These are phyloP conservation scores for Drosophila ezoana DNA, from an alignment of 2,888 invertebrate genomes.

Conservation along the genomic window DNA sequence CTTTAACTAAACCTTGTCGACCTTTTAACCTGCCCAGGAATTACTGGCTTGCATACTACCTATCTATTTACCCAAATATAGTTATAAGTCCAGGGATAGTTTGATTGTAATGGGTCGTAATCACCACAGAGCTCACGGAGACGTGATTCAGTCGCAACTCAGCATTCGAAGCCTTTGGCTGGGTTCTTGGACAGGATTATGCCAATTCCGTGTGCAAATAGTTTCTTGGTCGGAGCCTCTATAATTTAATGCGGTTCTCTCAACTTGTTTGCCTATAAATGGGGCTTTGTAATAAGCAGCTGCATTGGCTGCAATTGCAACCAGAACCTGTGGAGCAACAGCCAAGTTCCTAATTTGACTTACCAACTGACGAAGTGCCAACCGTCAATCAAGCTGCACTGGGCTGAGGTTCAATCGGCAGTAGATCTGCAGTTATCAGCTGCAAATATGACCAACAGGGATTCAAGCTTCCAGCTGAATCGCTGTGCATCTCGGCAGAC, in stretches of 20 bases:
- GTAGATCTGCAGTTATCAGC: constrained; percentile 11
- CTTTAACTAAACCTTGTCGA: too few relatives aligned
- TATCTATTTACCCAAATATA: background rate
- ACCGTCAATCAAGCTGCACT: constrained; percentile 5
- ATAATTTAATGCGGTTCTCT: constrained; percentile 25
- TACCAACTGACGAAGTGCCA: background rate
- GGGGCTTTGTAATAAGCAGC: constrained; percentile 14
- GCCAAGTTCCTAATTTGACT: background rate
- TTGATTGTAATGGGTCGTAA: constrained; percentile 7
- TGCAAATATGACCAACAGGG: constrained; percentile 8
- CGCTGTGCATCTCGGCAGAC: background rate
- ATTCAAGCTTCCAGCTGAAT: background rate
- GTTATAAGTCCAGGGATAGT: constrained; percentile 1
- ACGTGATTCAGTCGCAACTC: constrained; percentile 1
- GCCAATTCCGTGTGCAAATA: constrained; percentile 29
- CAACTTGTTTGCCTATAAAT: constrained; percentile 26
- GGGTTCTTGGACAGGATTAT: constrained; percentile 16
- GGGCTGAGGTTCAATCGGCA: background rate
- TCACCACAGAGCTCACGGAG: constrained; percentile 4
- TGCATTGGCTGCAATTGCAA: background rate
- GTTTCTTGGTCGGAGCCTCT: background rate
- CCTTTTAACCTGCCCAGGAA: too few relatives aligned
- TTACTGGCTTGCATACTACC: too few relatives aligned
- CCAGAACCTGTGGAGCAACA: constrained; percentile 1
- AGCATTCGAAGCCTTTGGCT: background rate